Base-by-base conservation (phyloP, 2,113 vertebrate species). In the Heterotis niloticus region DNA sequence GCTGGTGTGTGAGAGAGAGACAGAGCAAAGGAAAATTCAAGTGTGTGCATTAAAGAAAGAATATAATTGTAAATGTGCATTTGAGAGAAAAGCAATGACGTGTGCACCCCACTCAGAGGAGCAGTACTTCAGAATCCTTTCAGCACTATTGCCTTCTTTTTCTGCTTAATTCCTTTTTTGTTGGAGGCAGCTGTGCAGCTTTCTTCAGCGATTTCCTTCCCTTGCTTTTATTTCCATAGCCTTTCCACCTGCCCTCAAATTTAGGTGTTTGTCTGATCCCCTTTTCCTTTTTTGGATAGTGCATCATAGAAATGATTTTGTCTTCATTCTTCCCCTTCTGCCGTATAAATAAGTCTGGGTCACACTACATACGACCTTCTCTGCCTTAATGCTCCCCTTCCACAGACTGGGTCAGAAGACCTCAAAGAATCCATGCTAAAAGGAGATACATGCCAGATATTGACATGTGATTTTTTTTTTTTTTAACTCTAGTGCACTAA, bases 131-230 rank as follows among this genome's bases (percentile, higher is more conserved):
- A 65, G 59, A 13, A 24, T 57, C 71, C 29, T 74, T 52, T n/a
- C 9, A 57, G 23, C 17, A 0, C 44, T 74, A 11, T 51, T 54
- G n/a, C 70, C 54, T 72, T n/a, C 13, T n/a, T n/a, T 76, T 56
- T 44, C 52, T 23, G 26, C n/a, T 57, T 44, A 29, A 20, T 54
- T 73, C 20, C 60, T 17, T 64, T 56, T 24, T 54, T n/a, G 26
- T 44, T 18, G 28, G 52, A 28, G 44, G 52, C 71, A 60, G 71
- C 64, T 68, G 62, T 75, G 62, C 75, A 24, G n/a, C 70, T 56
- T 12, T 26, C 7, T 24, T 44, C 64, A 74, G 18, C 16, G 62
- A 79, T 62, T 75, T 72, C 70, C 26, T 67, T 13, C 54, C 54
- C 20, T 66, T 28, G 57, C 57, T 71, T 60, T 78, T 44, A 51